Evolutionary conservation across 2,888 invertebrate species (phyloP).

Genomic region (Ectemnius lituratus): DNA sequence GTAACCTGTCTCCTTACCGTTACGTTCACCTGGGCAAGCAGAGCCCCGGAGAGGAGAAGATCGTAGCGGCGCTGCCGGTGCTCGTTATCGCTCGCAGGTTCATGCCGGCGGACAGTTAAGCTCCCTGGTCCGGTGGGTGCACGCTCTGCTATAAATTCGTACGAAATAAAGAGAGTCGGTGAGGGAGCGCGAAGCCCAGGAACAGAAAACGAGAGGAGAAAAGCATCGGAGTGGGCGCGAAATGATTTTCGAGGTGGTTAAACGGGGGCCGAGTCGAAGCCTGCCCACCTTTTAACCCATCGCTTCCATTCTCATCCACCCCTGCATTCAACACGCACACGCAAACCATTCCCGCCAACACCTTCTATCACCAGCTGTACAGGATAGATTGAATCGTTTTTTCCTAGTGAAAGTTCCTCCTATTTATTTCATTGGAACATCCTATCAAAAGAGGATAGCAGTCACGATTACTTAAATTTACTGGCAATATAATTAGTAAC

Average conservation of each 20-base stretch:
- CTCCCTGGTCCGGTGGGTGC: constrained; percentile 60
- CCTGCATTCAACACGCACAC: constrained; percentile 69
- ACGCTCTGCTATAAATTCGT: constrained; percentile 73
- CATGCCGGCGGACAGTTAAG: constrained; percentile 76
- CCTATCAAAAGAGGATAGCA: no score
- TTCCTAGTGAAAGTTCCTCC: background rate
- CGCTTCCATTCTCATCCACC: constrained; percentile 61
- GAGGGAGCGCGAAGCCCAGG: background rate
- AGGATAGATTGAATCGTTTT: constrained; percentile 23
- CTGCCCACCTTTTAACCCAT: constrained; percentile 77
- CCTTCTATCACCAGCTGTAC: constrained; percentile 46
- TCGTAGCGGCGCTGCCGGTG: constrained; percentile 41
- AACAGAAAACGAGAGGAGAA: constrained; percentile 25
- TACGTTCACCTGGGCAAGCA: constrained; percentile 58
- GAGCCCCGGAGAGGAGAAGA: constrained; percentile 31
- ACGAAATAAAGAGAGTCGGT: constrained; percentile 69
- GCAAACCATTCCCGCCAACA: constrained; percentile 72
- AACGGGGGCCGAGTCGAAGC: constrained; percentile 75
- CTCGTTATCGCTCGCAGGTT: constrained; percentile 71
- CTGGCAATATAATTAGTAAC: no score
- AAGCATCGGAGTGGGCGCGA: constrained; percentile 43
- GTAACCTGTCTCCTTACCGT: constrained; percentile 54
- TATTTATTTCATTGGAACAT: background rate
- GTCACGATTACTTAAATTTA: no score
- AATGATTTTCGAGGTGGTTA: constrained; percentile 74